phyloP scores from a whole-genome alignment of 2,113 vertebrate species.

The Scopus umbretta region DNA sequence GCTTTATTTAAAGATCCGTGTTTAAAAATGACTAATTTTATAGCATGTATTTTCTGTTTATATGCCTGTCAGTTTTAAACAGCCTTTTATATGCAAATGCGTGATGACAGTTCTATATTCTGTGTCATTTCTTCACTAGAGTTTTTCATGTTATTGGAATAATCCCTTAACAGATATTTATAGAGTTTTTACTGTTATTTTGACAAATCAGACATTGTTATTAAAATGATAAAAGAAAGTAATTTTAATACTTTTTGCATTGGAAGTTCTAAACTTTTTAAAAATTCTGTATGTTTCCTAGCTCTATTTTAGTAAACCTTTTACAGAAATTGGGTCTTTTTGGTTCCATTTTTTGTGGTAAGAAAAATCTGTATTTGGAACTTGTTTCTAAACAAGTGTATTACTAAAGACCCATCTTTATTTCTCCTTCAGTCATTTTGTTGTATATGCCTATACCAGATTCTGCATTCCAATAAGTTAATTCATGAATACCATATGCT shows the following conservation, averaged over 20 bases:
- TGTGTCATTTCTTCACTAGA: constrained; percentile 14
- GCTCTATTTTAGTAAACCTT: not conserved
- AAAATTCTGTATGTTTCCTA: not conserved
- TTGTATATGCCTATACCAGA: not conserved
- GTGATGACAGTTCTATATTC: constrained; percentile 30
- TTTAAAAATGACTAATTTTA: constrained; percentile 53
- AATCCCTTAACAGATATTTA: constrained; percentile 56
- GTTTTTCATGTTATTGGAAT: constrained; percentile 42
- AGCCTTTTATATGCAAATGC: constrained; percentile 47
- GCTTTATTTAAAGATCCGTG: constrained; percentile 13
- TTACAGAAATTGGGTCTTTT: not conserved
- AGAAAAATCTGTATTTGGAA: not conserved
- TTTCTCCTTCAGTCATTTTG: not conserved
- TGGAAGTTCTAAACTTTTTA: not conserved
- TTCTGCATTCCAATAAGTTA: not conserved
- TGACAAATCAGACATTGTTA: constrained; percentile 56
- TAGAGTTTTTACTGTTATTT: constrained; percentile 55
- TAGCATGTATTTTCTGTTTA: constrained; percentile 59
- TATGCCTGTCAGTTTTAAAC: constrained; percentile 51
- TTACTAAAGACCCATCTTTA: not conserved
- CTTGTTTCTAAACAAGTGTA: not conserved
- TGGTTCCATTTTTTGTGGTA: not conserved
- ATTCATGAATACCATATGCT: not conserved
- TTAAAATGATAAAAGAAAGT: constrained; percentile 31
- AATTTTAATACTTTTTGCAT: constrained; percentile 17